Conservation (phyloP, 37 sponge, comb jelly and placozoan genomes). For the Crambe crambe region DNA sequence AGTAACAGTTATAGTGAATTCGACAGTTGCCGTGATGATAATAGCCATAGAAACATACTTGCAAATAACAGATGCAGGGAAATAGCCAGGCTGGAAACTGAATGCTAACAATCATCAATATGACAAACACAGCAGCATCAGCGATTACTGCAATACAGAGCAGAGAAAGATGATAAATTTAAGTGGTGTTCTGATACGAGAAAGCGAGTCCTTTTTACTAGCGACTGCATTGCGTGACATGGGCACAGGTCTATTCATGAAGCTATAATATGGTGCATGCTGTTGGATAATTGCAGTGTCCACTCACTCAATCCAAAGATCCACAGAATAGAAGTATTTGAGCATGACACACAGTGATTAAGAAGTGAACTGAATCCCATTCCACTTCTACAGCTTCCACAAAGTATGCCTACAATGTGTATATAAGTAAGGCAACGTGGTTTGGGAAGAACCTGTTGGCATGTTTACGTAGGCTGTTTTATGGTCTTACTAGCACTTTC, state of each 20-base stretch:
- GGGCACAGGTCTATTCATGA: no score
- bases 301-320: conserved; percentile 25
- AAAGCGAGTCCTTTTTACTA: background rate
- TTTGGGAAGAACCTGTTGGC: no score
- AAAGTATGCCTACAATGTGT: conserved; percentile 64
- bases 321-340: background rate
- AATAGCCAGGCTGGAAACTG: conserved; percentile 49
- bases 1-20: background rate
- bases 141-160: no score
- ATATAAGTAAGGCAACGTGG: no score
- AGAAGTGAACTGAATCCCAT: conserved; percentile 47
- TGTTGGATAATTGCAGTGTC: background rate
- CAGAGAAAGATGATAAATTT: no score
- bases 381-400: conserved; percentile 49
- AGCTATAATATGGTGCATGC: no score
- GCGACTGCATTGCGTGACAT: no score
- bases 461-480: no score
- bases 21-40: background rate
- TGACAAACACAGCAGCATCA: conserved; percentile 10
- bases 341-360: conserved; percentile 47
- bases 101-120: background rate
- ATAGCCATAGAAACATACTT: conserved; percentile 13
- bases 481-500: no score
- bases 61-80: conserved; percentile 55
- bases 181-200: background rate